These are phyloP conservation scores for Oceanodroma tethys DNA, from an alignment of 2,113 vertebrate species.

Conservation along the genomic window DNA sequence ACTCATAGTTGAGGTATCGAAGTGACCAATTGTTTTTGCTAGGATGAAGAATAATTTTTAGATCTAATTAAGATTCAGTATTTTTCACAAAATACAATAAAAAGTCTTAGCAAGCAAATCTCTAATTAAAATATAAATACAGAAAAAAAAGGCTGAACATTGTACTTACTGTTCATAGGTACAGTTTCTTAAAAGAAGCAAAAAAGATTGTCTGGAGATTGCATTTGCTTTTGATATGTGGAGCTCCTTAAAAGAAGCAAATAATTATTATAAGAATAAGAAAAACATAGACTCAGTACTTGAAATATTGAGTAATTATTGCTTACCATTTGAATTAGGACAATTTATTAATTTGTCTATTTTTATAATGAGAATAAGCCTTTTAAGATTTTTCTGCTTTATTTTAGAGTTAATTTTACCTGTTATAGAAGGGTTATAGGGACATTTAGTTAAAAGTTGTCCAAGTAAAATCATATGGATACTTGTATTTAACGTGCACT, in stretches of 20 bases:
- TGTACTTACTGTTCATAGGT: not conserved
- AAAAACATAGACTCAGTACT: not conserved
- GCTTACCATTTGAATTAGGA: not conserved
- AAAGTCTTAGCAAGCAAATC: not conserved
- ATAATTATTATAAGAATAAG: not conserved
- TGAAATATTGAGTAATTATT: not conserved
- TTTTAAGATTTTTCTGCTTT: not conserved
- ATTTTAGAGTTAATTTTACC: not conserved
- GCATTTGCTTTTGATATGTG: not conserved
- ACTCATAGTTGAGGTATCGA: not conserved
- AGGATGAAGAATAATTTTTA: not conserved
- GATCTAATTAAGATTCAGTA: not conserved
- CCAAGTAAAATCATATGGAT: not conserved
- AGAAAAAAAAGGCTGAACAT: not conserved
- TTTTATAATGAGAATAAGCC: not conserved
- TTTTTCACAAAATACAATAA: not conserved
- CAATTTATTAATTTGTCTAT: not conserved
- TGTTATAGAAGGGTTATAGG: not conserved
- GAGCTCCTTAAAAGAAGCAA: not conserved
- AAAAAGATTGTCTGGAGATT: not conserved
- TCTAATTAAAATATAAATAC: not conserved
- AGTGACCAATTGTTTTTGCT: not conserved
- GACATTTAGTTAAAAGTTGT: not conserved
- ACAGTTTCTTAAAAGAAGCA: not conserved
- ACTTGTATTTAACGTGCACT: not conserved